Base-by-base conservation (phyloP, 2,113 vertebrate species). In the Anolis carolinensis region DNA sequence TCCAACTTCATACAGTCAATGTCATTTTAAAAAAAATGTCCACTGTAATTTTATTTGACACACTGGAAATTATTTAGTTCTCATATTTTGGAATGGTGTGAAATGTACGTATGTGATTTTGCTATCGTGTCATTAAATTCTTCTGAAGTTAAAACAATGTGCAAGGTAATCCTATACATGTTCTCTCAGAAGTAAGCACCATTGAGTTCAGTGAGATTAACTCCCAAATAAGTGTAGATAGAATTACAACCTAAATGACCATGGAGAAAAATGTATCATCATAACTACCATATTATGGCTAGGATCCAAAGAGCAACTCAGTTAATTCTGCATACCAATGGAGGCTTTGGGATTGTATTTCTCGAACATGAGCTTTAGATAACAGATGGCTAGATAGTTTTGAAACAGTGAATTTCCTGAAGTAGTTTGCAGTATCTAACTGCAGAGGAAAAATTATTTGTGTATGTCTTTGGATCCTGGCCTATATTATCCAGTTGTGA, bases 21-120 rank as follows among this genome's bases (percentile, higher is more conserved):
- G 77, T 67, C 11, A 6, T 88, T 21, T 14, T 7, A 6, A 79
- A 75, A 92, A 89, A 48, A 36, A 67, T 10, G 27, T 85, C 21
- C 1, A 74, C 59, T 2, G 20, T 20, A 79, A 63, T 71, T 79
- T 87, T 75, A 1, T 76, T 20, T 52, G 83, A 67, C 85, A n/a
- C 30, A 88, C 86, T 89, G 62, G 6, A 18, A 0, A 0, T 39
- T 79, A 78, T 25, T 59, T 84, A 79, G 11, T 74, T 11, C n/a
- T 90, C 5, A 14, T 88, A 0, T 76, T 82, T 82, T 88, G 82
- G 48, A 21, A 2, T 76, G 81, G 74, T 81, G 10, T 25, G 5
- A 11, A 8, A 6, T 50, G 48, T 75, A 48, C 73, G 27, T 10
- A 0, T 4, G 13, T 75, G 27, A 32, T 68, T 62, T 44, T 48